phyloP scores from a whole-genome alignment of 2,888 invertebrate genomes.

The Rhorus exstirpatorius region DNA sequence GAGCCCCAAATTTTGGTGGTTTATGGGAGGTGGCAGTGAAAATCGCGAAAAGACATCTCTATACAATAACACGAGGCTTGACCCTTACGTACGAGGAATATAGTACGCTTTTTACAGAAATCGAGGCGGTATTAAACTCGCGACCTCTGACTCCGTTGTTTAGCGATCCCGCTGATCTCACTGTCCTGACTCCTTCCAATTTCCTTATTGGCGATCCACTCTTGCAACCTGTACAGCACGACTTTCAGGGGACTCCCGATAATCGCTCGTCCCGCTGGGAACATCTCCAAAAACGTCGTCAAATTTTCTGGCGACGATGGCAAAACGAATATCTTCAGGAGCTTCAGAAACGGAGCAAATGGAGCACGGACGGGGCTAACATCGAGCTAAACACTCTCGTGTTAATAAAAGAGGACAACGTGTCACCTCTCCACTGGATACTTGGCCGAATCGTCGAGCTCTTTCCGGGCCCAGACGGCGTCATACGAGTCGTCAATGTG shows the following conservation, averaged over 20 bases:
- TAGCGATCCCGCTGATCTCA: constrained; percentile 67
- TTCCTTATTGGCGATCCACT: constrained; percentile 76
- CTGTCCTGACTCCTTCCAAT: constrained; percentile 76
- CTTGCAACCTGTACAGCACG: constrained; percentile 66
- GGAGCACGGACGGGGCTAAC: constrained; percentile 20
- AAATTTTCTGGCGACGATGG: constrained; percentile 68
- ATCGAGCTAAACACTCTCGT: constrained; percentile 59
- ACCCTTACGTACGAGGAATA: constrained; percentile 38
- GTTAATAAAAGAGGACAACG: constrained; percentile 62
- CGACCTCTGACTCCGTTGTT: constrained; percentile 67
- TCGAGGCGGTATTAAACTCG: constrained; percentile 42
- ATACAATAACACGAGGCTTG: constrained; percentile 43
- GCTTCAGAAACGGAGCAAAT: constrained; percentile 68
- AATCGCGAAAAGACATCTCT: constrained; percentile 56
- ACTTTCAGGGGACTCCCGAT: constrained; percentile 47
- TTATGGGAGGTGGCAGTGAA: constrained; percentile 49
- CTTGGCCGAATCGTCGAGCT: constrained; percentile 58
- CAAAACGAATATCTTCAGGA: constrained; percentile 60
- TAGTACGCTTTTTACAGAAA: constrained; percentile 36
- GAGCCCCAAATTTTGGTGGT: constrained; percentile 67
- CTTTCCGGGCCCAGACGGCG: constrained; percentile 55
- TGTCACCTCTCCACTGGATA: constrained; percentile 56
- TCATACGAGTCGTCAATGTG: constrained; percentile 20
- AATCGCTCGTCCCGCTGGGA: constrained; percentile 67
- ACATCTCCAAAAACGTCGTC: constrained; percentile 62